Conservation (phyloP, 2,888 invertebrate genomes). For the Smittia sp. region DNA sequence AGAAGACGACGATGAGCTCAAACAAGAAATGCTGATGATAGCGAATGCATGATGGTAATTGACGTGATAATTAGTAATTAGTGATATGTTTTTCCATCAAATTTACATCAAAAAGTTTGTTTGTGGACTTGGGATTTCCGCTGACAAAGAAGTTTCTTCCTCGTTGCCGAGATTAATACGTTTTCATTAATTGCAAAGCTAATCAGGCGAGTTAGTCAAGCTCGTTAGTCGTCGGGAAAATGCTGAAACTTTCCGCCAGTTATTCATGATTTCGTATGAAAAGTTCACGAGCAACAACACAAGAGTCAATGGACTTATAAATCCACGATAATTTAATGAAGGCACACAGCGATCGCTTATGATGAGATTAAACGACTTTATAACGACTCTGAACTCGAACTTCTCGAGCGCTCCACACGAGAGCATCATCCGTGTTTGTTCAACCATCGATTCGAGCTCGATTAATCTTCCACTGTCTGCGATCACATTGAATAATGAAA, state of each 20-base stretch:
- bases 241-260: background rate
- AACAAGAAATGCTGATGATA: background rate
- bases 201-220: background rate
- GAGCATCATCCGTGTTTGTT: background rate
- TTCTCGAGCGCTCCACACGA: background rate
- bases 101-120: too few species aligned
- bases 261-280: background rate
- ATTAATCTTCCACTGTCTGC: conserved; percentile 22
- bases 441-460: conserved; percentile 7
- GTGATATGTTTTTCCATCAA: background rate
- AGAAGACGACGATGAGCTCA: background rate
- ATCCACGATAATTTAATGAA: background rate
- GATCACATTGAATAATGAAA: background rate
- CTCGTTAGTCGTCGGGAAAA: background rate
- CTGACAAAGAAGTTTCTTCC: too few species aligned
- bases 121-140: background rate
- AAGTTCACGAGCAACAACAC: background rate
- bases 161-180: background rate
- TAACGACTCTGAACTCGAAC: background rate
- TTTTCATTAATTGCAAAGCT: background rate
- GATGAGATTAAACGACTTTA: background rate
- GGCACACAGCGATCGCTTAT: background rate
- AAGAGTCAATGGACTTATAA: background rate
- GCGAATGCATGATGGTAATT: background rate
- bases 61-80: conserved; percentile 10